Base-by-base conservation (phyloP, 2,888 invertebrate genomes). In the Anoplius nigerrimus region DNA sequence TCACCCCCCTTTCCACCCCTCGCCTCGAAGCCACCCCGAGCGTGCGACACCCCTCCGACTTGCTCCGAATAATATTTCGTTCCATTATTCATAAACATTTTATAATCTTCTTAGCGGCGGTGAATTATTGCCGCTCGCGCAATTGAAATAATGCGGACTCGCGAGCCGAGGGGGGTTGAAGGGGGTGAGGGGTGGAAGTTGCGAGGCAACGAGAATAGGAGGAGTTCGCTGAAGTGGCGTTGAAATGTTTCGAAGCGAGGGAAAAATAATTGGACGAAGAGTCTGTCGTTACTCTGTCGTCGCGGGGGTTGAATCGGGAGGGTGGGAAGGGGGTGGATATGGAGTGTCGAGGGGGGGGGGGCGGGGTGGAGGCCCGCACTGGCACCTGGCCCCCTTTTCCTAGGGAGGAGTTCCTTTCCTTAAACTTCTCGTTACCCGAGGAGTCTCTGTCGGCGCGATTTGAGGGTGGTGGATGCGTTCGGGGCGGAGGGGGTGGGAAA, bases 221-320 rank as follows among this genome's bases (percentile, higher is more conserved):
- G 69, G 69, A 76, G 81, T 79, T 82, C 79, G 75, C 74, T 85
- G 76, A 80, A 86, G 84, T 84, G 82, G 79, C 79, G 84, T 84
- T 82, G 82, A 83, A 84, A 82, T 83, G 82, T 84, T 84, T 84
- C 81, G 82, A 82, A 83, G 80, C 82, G 81, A 82, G 82, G 80
- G 81, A 82, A 86, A 87, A 85, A 86, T 87, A 87, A 87, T 87
- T 87, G 87, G 87, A 86, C 81, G 81, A 86, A 85, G 85, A 78
- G 75, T 69, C 78, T 82, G 82, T 83, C 84, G 85, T 85, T 84
- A 84, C 79, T 13, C 34, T 34, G 34, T 69, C 61, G 62, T 61
- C 56, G 58, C 66, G 74, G 69, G 70, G 69, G 65, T 66, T 59
- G 60, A 60, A 51, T 67, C 60, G 34, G 13, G 69, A 27, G 16